Evolutionary conservation across 2,797 vertebrate species (phyloP), one percentile per base, ranked within the genome.

Genomic region (Periparus ater): DNA sequence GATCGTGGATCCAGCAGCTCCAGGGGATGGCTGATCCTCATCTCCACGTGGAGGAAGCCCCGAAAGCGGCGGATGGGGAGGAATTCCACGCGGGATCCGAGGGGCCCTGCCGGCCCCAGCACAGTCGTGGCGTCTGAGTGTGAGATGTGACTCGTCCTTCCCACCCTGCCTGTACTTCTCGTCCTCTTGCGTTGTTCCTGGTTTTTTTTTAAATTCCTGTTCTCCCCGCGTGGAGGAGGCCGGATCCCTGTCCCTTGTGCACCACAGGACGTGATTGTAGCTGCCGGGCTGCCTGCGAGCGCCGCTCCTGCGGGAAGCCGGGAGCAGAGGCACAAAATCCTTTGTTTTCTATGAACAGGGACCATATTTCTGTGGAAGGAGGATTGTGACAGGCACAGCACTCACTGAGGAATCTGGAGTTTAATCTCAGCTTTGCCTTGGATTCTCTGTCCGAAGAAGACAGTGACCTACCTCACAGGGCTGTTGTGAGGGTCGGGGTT

Each of bases 381-480:
- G 91, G 54, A 95, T 25, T 32, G 92, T 0, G 45, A 63, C 58
- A 53, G 85, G 93, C 65, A 7, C 93, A 53, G 77, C 66, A 6
- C 26, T 68, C 62, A 17, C 26, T 1, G 47, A 57, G 76, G 57
- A 90, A 47, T 11, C 63, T 40, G 89, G 66, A 85, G 71, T 78
- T 79, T 42, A 34, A 73, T 51, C 79, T 91, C 88, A 61, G 88
- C 68, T 86, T 80, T 61, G 84, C 91, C 95, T 88, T 68, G 86
- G 88, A 53, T 79, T 76, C 90, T 88, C 92, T 71, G 82, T 85
- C 67, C 25, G 10, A 8, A 42, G 84, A 44, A 57, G 91, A 80
- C 77, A 58, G 90, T 38, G 89, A 93, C 94, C 89, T 94, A 88
- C 93, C 93, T 96, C 91, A 85, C 87, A 80, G 91, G 93, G 95